phyloP scores from a whole-genome alignment of 2,888 invertebrate species.

The Xanthostigma xanthostigma region DNA sequence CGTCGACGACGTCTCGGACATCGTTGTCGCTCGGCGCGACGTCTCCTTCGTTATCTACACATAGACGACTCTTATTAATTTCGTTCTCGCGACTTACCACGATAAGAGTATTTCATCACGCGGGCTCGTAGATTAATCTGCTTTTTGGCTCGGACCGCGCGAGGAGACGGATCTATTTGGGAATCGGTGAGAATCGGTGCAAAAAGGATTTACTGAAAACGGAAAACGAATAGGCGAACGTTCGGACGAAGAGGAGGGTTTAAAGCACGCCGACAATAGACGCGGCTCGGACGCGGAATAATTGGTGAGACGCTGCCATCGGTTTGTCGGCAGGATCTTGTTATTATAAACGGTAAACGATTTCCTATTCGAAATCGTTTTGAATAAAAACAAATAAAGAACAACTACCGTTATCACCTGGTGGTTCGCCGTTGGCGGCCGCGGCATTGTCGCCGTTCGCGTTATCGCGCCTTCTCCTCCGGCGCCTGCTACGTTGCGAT shows the following conservation, averaged over 20 bases:
- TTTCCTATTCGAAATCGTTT: not conserved
- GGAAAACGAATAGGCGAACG: too few relatives aligned
- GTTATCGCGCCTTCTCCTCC: not conserved
- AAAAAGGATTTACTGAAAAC: too few relatives aligned
- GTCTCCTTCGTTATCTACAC: slow-evolving; percentile 29
- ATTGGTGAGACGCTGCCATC: too few relatives aligned
- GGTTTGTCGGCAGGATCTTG: too few relatives aligned
- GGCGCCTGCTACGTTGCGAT: not conserved
- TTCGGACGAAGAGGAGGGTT: too few relatives aligned
- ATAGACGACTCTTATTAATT: slow-evolving; percentile 21
- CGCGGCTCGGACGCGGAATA: too few relatives aligned
- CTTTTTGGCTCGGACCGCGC: too few relatives aligned
- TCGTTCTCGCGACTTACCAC: not conserved
- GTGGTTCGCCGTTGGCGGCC: not conserved
- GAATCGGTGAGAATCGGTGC: too few relatives aligned
- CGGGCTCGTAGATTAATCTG: too few relatives aligned
- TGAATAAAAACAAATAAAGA: not conserved
- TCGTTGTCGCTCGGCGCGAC: slow-evolving; percentile 18
- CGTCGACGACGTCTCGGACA: slow-evolving; percentile 17
- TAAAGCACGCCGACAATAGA: too few relatives aligned
- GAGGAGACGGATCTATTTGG: too few relatives aligned
- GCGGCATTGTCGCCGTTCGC: not conserved
- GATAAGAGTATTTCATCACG: too few relatives aligned
- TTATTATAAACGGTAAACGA: not conserved
- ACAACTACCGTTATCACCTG: slow-evolving; percentile 19